These are phyloP conservation scores for Apamea epomidion DNA, from an alignment of 2,888 invertebrate species.

Conservation along the genomic window DNA sequence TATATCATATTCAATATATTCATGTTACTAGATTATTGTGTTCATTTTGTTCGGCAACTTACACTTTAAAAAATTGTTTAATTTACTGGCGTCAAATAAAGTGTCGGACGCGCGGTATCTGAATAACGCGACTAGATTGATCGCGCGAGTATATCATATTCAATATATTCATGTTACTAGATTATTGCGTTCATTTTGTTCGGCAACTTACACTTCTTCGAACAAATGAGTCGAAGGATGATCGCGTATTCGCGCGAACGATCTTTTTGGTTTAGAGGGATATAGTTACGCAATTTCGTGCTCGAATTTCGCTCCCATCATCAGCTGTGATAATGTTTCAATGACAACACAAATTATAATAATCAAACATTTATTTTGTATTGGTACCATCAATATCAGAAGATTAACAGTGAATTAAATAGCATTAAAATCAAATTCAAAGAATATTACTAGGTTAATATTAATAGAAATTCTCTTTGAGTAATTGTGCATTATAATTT, in stretches of 20 bases:
- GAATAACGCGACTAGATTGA: background rate
- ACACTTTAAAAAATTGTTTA: too few species aligned
- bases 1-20: background rate
- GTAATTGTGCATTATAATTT: slow-evolving; percentile 37
- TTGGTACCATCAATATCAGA: slow-evolving; percentile 60
- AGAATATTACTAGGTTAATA: slow-evolving; percentile 41
- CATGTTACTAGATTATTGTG: background rate
- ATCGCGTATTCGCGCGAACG: background rate
- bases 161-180: background rate
- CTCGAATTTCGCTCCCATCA: too few species aligned
- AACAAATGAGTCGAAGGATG: background rate
- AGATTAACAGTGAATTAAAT: slow-evolving; percentile 45
- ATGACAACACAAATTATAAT: slow-evolving; percentile 31
- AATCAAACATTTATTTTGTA: slow-evolving; percentile 68
- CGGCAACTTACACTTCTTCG: background rate
- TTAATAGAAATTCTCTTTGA: slow-evolving; percentile 40
- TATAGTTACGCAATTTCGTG: too few species aligned
- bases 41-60: background rate
- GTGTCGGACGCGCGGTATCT: background rate
- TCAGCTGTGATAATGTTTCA: background rate
- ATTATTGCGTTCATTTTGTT: background rate
- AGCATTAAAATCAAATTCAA: slow-evolving; percentile 39
- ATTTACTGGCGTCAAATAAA: background rate
- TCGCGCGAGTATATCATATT: background rate
- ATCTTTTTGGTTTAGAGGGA: background rate